A percentile compares a stretch with the other conserved stretches of the same genome.
phyloP scores from a whole-genome alignment of 37 sponge, comb jelly and placozoan species.

The Beroe ovata region DNA sequence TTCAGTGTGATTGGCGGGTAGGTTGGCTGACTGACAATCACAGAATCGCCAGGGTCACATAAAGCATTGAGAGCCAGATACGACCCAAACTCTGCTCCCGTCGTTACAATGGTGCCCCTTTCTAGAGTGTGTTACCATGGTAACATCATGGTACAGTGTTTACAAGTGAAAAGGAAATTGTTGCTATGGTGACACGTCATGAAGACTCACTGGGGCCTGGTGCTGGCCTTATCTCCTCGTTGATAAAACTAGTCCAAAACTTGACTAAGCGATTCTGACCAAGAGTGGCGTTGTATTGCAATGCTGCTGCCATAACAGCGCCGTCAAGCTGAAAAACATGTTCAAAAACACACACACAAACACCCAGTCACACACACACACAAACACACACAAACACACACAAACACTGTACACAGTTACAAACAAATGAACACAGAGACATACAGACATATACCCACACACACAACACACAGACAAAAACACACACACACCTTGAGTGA shows the following conservation, averaged over 20 bases:
- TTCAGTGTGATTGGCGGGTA: conserved; percentile 23
- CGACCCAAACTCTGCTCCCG: conserved; percentile 44
- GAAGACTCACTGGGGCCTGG: conserved; percentile 1
- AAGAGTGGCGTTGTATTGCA: conserved; percentile 9
- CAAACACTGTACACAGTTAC: no score
- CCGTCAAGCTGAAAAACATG: conserved; percentile 43
- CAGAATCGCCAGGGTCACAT: neutral
- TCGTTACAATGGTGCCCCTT: conserved; percentile 16
- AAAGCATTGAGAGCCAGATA: conserved; percentile 30
- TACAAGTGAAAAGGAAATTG: no score
- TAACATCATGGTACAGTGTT: no score
- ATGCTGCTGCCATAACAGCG: conserved; percentile 9
- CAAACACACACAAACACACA: no score
- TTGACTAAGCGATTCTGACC: neutral
- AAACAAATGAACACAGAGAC: neutral
- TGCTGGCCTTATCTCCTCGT: neutral
- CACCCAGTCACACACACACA: no score
- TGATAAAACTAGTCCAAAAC: neutral
- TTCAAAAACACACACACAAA: no score
- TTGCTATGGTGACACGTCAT: no score
- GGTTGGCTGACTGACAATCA: neutral
- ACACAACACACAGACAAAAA: no score
- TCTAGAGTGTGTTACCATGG: no score
- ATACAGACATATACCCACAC: no score
- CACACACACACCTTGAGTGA: conserved; percentile 1